Percentiles rank a stretch among this genome's conserved stretches.
phyloP scores from a whole-genome alignment of 30 jellyfish, hydroid and myxozoan species.

The Rhopilema esculentum region DNA sequence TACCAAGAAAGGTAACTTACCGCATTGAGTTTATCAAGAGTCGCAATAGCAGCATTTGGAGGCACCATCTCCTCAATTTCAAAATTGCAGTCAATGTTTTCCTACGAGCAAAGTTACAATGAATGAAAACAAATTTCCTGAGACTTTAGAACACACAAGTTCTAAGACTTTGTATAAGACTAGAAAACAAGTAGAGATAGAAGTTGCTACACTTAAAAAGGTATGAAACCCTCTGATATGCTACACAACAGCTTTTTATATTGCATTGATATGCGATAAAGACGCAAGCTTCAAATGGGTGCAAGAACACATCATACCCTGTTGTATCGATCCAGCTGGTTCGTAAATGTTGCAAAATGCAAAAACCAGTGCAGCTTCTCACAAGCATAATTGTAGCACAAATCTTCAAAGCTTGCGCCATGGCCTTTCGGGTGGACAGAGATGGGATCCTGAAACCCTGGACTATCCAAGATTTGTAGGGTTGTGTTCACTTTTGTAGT shows the following conservation, averaged over 20 bases:
- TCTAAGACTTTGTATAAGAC: too few relatives aligned
- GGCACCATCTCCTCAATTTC: conserved; percentile 74
- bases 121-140: not conserved
- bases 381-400: conserved; percentile 86
- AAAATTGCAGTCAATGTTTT: conserved; percentile 82
- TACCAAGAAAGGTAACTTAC: conserved; percentile 32
- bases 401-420: conserved; percentile 84
- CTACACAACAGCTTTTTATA: too few relatives aligned
- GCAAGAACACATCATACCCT: conserved; percentile 87
- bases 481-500: conserved; percentile 66
- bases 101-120: conserved; percentile 54
- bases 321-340: conserved; percentile 85
- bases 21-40: conserved; percentile 82
- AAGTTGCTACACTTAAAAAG: too few relatives aligned
- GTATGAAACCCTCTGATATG: too few relatives aligned
- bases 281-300: too few relatives aligned
- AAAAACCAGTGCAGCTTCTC: conserved; percentile 94
- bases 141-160: too few relatives aligned
- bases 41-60: conserved; percentile 80
- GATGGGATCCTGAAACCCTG: conserved; percentile 92
- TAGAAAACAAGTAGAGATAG: too few relatives aligned
- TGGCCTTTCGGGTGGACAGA: conserved; percentile 74
- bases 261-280: too few relatives aligned
- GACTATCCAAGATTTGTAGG: conserved; percentile 84
- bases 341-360: conserved; percentile 84